Evolutionary conservation across 2,113 vertebrate genomes (phyloP).

Genomic region (Notothenia rossii): DNA sequence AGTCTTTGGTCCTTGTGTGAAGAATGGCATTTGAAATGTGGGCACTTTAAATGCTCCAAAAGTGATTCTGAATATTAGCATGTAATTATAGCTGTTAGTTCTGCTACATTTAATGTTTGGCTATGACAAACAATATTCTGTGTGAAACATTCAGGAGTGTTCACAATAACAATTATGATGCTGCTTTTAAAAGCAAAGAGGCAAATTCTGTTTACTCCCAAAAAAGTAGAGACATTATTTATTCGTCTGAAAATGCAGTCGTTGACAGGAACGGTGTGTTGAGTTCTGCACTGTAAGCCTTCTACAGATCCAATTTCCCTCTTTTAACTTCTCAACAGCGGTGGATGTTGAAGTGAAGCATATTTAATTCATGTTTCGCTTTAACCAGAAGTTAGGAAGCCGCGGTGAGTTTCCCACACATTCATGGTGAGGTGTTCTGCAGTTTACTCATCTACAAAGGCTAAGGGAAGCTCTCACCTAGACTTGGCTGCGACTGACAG

Average conservation of each 20-base stretch:
- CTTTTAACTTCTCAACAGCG: slow-evolving; percentile 59
- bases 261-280: slow-evolving; percentile 27
- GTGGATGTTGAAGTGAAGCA: slow-evolving; percentile 59
- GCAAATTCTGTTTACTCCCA: slow-evolving; percentile 15
- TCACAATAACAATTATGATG: background rate
- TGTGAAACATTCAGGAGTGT: background rate
- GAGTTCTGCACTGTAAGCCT: slow-evolving; percentile 58
- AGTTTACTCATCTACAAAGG: slow-evolving; percentile 54
- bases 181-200: slow-evolving; percentile 4
- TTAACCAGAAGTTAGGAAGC: slow-evolving; percentile 62
- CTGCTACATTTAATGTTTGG: slow-evolving; percentile 9
- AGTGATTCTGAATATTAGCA: slow-evolving; percentile 10
- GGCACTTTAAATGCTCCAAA: background rate
- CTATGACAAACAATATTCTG: slow-evolving; percentile 1
- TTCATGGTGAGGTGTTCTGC: slow-evolving; percentile 53
- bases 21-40: background rate
- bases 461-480: slow-evolving; percentile 34
- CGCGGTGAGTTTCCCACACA: slow-evolving; percentile 51
- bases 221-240: slow-evolving; percentile 33
- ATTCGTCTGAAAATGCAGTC: slow-evolving; percentile 26
- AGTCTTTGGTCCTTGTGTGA: background rate
- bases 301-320: slow-evolving; percentile 66
- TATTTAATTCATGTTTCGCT: slow-evolving; percentile 74
- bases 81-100: slow-evolving; percentile 22
- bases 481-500: slow-evolving; percentile 44